These are phyloP conservation scores for Ophion obscuratus DNA, from an alignment of 2,888 invertebrate species.

Conservation along the genomic window DNA sequence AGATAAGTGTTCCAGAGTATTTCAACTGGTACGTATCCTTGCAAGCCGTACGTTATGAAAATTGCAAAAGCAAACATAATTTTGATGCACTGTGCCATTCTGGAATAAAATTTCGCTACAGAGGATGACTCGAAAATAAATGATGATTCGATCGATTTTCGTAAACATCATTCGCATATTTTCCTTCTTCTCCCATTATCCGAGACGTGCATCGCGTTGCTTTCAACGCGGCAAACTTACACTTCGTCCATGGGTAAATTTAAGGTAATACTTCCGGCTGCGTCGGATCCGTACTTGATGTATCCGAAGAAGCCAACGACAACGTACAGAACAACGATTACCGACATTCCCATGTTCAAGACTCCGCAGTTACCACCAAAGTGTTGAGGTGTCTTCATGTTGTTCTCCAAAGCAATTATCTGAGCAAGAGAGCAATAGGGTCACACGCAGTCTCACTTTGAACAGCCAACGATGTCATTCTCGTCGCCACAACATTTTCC, in stretches of 20 bases:
- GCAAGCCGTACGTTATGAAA: slow-evolving; percentile 93
- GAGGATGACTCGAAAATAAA: neutral
- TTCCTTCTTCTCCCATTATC: neutral
- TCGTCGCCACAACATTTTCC: no score
- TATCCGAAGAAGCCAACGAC: slow-evolving; percentile 94
- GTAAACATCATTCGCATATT: no score
- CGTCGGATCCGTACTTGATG: slow-evolving; percentile 89
- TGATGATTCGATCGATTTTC: neutral
- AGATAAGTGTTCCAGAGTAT: slow-evolving; percentile 88
- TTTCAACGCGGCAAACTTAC: slow-evolving; percentile 82
- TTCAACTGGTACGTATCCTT: slow-evolving; percentile 94
- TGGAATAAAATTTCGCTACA: slow-evolving; percentile 76
- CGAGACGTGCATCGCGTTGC: neutral
- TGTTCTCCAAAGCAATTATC: slow-evolving; percentile 96
- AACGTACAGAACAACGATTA: slow-evolving; percentile 91
- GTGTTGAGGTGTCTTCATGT: slow-evolving; percentile 93
- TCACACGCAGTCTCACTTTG: neutral
- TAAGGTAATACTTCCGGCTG: slow-evolving; percentile 91
- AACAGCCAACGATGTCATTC: no score
- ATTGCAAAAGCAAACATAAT: slow-evolving; percentile 89
- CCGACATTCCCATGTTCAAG: slow-evolving; percentile 92
- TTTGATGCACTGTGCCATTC: slow-evolving; percentile 88
- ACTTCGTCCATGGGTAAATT: slow-evolving; percentile 88
- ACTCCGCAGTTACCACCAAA: slow-evolving; percentile 92
- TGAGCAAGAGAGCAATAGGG: slow-evolving; percentile 80